Evolutionary conservation across 2,888 invertebrate species (phyloP).

Genomic region (Lymantria monacha): DNA sequence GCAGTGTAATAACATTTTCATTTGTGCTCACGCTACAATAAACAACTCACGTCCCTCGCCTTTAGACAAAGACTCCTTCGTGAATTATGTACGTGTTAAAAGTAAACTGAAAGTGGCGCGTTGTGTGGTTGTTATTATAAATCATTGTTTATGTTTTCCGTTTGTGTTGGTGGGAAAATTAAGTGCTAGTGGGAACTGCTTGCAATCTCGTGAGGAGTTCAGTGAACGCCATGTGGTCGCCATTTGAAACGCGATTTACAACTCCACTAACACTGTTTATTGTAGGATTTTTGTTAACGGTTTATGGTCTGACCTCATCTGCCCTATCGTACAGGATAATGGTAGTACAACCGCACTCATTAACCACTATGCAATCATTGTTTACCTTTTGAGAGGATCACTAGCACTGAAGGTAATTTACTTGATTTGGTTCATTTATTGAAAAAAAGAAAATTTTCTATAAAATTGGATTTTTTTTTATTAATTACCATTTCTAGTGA

Average conservation of each 20-base stretch:
- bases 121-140: constrained; percentile 81
- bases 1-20: constrained; percentile 80
- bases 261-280: constrained; percentile 36
- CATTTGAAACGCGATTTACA: constrained; percentile 50
- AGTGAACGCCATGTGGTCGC: constrained; percentile 51
- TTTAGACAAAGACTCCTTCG: constrained; percentile 80
- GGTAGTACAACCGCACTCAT: too few relatives aligned
- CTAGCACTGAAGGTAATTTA: too few relatives aligned
- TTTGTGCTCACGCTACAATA: constrained; percentile 80
- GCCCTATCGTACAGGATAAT: too few relatives aligned
- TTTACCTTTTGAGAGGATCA: too few relatives aligned
- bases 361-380: too few relatives aligned
- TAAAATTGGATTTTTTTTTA: too few relatives aligned
- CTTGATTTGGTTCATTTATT: too few relatives aligned
- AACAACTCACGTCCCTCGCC: constrained; percentile 81
- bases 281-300: constrained; percentile 35
- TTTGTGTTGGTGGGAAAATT: constrained; percentile 76
- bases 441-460: too few relatives aligned
- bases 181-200: constrained; percentile 74
- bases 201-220: constrained; percentile 62
- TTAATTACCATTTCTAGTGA: too few relatives aligned
- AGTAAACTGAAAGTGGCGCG: constrained; percentile 81
- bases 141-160: constrained; percentile 83
- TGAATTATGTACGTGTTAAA: constrained; percentile 83
- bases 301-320: constrained; percentile 5